phyloP scores from a whole-genome alignment of 2,888 invertebrate species.

The Drosophila affinis region DNA sequence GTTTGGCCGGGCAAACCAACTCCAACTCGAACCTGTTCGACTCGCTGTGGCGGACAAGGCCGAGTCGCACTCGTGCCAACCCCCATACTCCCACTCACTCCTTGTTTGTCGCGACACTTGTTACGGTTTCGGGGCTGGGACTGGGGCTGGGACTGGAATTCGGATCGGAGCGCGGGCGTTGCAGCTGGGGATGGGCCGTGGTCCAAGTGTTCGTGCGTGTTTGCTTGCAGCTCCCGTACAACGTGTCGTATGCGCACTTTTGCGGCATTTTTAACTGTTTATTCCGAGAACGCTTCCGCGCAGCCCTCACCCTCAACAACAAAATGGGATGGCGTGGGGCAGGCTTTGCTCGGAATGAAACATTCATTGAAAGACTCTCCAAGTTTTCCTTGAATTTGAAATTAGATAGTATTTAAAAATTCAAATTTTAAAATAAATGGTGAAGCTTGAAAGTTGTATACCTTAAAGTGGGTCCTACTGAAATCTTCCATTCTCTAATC shows the following conservation, averaged over 20 bases:
- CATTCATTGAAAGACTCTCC: slow-evolving; percentile 2
- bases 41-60: slow-evolving; percentile 37
- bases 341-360: slow-evolving; percentile 25
- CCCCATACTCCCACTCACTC: slow-evolving; percentile 24
- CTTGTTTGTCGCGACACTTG: slow-evolving; percentile 70
- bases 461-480: no score
- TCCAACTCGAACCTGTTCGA: slow-evolving; percentile 56
- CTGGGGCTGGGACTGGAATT: not conserved
- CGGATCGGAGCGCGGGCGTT: not conserved
- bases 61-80: slow-evolving; percentile 35
- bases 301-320: not conserved
- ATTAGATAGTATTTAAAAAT: not conserved
- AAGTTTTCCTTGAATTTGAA: not conserved
- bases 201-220: slow-evolving; percentile 36
- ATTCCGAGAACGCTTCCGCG: slow-evolving; percentile 31
- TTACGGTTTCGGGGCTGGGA: slow-evolving; percentile 51
- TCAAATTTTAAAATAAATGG: not conserved
- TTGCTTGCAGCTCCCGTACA: slow-evolving; percentile 51
- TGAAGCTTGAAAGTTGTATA: not conserved
- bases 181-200: slow-evolving; percentile 11
- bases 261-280: slow-evolving; percentile 59
- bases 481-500: no score
- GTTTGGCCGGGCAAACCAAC: slow-evolving; percentile 29
- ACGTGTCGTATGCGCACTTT: slow-evolving; percentile 76
- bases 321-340: slow-evolving; percentile 1